Evolutionary conservation across 2,888 invertebrate species (phyloP).

Genomic region (Trissolcus japonicus): DNA sequence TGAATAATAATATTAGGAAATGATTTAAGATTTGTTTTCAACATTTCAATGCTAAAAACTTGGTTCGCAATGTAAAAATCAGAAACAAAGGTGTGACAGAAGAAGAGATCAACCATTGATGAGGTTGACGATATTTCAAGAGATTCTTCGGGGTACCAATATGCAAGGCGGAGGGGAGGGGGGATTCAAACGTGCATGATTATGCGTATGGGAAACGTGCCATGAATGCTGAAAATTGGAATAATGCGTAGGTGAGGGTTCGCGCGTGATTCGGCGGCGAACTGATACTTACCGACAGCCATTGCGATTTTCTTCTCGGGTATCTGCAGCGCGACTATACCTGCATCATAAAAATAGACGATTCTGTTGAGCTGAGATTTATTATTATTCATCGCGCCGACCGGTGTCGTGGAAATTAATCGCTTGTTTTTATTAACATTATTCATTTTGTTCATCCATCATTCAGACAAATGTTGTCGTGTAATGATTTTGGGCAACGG

Average conservation of each 20-base stretch:
- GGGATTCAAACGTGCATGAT: constrained; percentile 61
- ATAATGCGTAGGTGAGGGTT: constrained; percentile 55
- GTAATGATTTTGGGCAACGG: too few species aligned
- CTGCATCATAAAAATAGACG: constrained; percentile 59
- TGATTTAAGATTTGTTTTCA: neutral
- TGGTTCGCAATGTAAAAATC: neutral
- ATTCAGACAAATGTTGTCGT: neutral
- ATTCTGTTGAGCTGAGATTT: constrained; percentile 40
- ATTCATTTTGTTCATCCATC: constrained; percentile 1
- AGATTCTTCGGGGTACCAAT: constrained; percentile 52
- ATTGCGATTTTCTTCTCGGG: constrained; percentile 60
- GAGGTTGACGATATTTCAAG: constrained; percentile 47
- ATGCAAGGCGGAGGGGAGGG: constrained; percentile 60
- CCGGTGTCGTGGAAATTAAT: constrained; percentile 41
- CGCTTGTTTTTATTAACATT: constrained; percentile 7
- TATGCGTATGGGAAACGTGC: constrained; percentile 65
- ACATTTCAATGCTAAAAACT: neutral
- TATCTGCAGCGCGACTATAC: constrained; percentile 45
- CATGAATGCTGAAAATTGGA: constrained; percentile 59
- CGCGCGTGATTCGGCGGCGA: constrained; percentile 55
- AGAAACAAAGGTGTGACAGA: constrained; percentile 4
- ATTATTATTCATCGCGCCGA: constrained; percentile 35
- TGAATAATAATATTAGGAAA: neutral
- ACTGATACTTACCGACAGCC: constrained; percentile 67
- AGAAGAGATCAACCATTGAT: constrained; percentile 22